Conservation (phyloP, 2,888 invertebrate genomes). For the Orchesellides sinensis region DNA sequence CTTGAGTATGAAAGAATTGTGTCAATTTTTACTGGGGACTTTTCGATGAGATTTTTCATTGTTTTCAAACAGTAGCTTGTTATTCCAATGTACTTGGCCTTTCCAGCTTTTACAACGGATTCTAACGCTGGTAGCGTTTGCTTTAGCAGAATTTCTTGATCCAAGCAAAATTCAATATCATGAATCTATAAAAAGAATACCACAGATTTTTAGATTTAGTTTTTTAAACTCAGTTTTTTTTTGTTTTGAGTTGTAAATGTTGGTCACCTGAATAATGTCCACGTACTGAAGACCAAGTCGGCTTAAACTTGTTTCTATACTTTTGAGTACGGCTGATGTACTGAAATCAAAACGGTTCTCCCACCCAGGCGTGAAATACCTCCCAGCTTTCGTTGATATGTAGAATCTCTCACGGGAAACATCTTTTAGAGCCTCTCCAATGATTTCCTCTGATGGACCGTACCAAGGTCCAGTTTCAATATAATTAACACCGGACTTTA, state of each 20-base stretch:
- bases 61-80: slow-evolving; percentile 90
- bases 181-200: slow-evolving; percentile 84
- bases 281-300: slow-evolving; percentile 88
- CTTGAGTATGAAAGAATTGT: slow-evolving; percentile 88
- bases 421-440: slow-evolving; percentile 88
- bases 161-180: slow-evolving; percentile 92
- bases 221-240: background rate
- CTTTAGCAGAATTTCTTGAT: slow-evolving; percentile 85
- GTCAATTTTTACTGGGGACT: slow-evolving; percentile 82
- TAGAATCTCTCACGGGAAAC: slow-evolving; percentile 91
- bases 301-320: slow-evolving; percentile 86
- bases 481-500: slow-evolving; percentile 91
- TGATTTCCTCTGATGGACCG: slow-evolving; percentile 87
- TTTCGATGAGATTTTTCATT: slow-evolving; percentile 86
- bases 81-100: slow-evolving; percentile 88
- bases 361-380: slow-evolving; percentile 77
- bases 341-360: slow-evolving; percentile 88
- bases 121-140: slow-evolving; percentile 92
- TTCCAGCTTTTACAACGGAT: slow-evolving; percentile 83
- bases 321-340: slow-evolving; percentile 83
- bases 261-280: slow-evolving; percentile 89
- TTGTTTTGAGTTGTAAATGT: slow-evolving; percentile 17
- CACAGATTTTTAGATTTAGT: no score
- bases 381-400: slow-evolving; percentile 90
- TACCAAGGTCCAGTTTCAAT: slow-evolving; percentile 95